Evolutionary conservation across 2,888 invertebrate genomes (phyloP), one percentile per base, ranked within the genome.

Genomic region (Lacanobia oleracea): DNA sequence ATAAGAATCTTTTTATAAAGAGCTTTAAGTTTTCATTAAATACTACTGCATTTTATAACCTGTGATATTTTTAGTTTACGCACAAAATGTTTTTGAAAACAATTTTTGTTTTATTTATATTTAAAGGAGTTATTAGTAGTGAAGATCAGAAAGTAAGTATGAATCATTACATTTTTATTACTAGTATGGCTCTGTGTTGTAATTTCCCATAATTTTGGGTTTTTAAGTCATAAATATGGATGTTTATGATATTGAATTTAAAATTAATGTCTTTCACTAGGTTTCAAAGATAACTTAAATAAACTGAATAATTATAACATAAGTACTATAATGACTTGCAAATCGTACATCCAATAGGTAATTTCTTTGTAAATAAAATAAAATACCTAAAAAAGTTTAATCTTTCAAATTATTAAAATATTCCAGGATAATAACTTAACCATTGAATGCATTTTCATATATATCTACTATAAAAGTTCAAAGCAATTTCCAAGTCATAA

Each of bases 61-160:
- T 92, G 91, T 91, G 91, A 91, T 92, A 90, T 77, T 79, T 76
- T 85, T 80, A 72, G 70, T 77, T 82, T 77, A 61, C 50, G 74
- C 65, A 56, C 71, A 91, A 88, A 87, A 94, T 94, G 93, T 88
- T 84, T 82, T 68, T 81, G n/a, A 86, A 77, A 82, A 77, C 89
- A 79, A 78, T 86, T 86, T 65, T 84, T 48, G 56, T 87, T 83
- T 79, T 91, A 79, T 56, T 91, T 85, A 75, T 91, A 82, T 83
- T 85, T 78, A 72, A 61, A 71, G 62, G 79, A 51, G 71, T 85
- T 73, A 62, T 86, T 77, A 75, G 86, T 56, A 78, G 72, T 82
- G 89, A 88, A 81, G 86, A 86, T 84, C 79, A 87, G 77, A 81
- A 81, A 73, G 93, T 93, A 88, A 93, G 93, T 81, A 53, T 48